Base-by-base conservation (phyloP, 2,888 invertebrate genomes). In the Eilema depressum region DNA sequence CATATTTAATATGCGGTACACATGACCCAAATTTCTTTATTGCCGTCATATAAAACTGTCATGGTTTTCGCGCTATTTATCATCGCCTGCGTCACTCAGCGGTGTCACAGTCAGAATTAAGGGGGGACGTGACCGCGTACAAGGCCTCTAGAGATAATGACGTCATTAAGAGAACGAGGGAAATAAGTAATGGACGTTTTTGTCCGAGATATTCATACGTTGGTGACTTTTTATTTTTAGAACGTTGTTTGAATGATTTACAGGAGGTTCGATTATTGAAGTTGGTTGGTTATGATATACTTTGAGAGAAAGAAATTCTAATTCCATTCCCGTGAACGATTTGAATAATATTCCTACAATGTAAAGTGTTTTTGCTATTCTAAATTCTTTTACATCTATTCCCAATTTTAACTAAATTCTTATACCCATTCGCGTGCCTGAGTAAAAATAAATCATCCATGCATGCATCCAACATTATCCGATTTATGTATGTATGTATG, bases 181-280 rank as follows among this genome's bases (percentile, higher is more conserved):
- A 88, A 90, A 86, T 89, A 91, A 89, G 88, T 91, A 90, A 92
- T 91, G 90, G 89, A 84, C 85, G 87, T 89, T 91, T 91, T 91
- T 91, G 88, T 87, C 81, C 76, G 66, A 79, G 73, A 83, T 87
- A 88, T 91, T 89, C 88, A 89, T 88, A 83, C 86, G 82, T 79
- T 82, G 75, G 70, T 74, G 70, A 78, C 57, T 12, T 59, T 57
- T 23, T 25, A 25, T 59, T 26, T 59, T 57, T 23, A 11, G 56
- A 23, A 17, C 17, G 41, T 4, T 14, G 12, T 47, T 53, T 1
- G 53, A n/a, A 53, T 20, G 20, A 10, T 53, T 53, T n/a, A n/a
- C 53, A 10, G 53, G 10, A 53, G 53, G 2, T n/a, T 53, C 10
- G 20, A 53, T n/a, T 53, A 53, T 53, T 47, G 7, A 47, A 47